Conservation (phyloP, 2,797 vertebrate species). For the Taeniopygia guttata region DNA sequence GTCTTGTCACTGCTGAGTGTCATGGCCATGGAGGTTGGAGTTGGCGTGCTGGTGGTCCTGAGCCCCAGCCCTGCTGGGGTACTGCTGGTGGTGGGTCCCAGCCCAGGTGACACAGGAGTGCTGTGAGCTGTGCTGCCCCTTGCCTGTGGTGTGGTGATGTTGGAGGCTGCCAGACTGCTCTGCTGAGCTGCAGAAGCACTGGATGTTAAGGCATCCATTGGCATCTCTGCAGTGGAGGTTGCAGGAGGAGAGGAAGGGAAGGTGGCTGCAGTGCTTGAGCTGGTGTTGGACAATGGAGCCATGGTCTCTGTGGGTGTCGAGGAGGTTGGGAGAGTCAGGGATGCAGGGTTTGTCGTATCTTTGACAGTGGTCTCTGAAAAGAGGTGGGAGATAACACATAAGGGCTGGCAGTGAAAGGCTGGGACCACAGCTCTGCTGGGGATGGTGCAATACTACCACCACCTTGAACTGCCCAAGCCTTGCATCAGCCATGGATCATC, state of each 20-base stretch:
- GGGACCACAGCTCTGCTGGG: not conserved
- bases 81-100: not conserved
- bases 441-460: fast-evolving
- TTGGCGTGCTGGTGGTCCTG: not conserved
- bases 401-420: not conserved
- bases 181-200: fast-evolving
- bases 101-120: not conserved
- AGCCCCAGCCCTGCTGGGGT: fast-evolving
- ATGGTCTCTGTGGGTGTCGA: not conserved
- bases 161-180: not conserved
- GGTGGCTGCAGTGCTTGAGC: not conserved
- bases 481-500: fast-evolving
- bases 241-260: not conserved
- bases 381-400: not conserved
- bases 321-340: not conserved
- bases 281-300: not conserved
- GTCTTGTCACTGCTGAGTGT: not conserved
- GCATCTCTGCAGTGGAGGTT: not conserved
- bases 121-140: not conserved
- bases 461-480: not conserved
- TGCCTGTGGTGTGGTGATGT: not conserved
- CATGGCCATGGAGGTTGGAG: fast-evolving
- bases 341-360: fast-evolving
- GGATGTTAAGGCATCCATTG: not conserved
- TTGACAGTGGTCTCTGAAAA: not conserved